Evolutionary conservation across 1,140 invertebrate genomes (phyloP).

Genomic region (Megalopta genalis): DNA sequence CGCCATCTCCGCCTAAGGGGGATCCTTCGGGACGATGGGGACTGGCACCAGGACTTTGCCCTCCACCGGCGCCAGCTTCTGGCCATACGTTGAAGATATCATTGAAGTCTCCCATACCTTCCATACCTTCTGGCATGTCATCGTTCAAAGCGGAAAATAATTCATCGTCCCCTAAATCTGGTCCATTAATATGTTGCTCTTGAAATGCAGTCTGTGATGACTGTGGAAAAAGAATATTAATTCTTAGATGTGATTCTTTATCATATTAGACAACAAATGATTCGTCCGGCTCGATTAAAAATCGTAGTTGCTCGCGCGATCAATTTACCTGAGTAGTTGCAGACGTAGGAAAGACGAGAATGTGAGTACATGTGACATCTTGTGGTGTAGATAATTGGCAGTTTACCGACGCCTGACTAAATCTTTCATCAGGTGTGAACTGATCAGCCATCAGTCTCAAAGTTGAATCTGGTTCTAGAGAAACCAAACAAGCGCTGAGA

Average conservation of each 20-base stretch:
- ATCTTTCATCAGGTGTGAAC: slow-evolving; percentile 94
- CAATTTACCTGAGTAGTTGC: slow-evolving; percentile 92
- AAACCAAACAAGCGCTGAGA: slow-evolving; percentile 97
- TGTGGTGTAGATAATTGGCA: slow-evolving; percentile 93
- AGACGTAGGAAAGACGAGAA: slow-evolving; percentile 98
- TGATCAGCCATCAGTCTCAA: slow-evolving; percentile 97
- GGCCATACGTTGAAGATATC: slow-evolving; percentile 87
- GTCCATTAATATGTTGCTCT: slow-evolving; percentile 88
- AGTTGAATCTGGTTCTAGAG: slow-evolving; percentile 95
- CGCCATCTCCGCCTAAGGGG: slow-evolving; percentile 83
- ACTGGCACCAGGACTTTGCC: slow-evolving; percentile 83
- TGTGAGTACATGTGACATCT: slow-evolving; percentile 98
- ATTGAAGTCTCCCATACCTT: slow-evolving; percentile 86
- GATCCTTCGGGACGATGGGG: slow-evolving; percentile 81
- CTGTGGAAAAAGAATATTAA: slow-evolving; percentile 76
- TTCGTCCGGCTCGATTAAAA: background rate
- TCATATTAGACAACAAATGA: too few relatives aligned
- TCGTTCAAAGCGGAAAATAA: slow-evolving; percentile 85
- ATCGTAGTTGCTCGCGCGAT: background rate
- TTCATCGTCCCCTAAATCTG: slow-evolving; percentile 88
- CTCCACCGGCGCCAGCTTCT: slow-evolving; percentile 83
- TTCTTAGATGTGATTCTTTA: background rate
- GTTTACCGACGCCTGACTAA: slow-evolving; percentile 91
- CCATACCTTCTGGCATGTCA: slow-evolving; percentile 88
- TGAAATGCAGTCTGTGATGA: slow-evolving; percentile 93